These are phyloP conservation scores for Emydura subglobosa DNA, from an alignment of 2,113 vertebrate species.

Conservation along the genomic window DNA sequence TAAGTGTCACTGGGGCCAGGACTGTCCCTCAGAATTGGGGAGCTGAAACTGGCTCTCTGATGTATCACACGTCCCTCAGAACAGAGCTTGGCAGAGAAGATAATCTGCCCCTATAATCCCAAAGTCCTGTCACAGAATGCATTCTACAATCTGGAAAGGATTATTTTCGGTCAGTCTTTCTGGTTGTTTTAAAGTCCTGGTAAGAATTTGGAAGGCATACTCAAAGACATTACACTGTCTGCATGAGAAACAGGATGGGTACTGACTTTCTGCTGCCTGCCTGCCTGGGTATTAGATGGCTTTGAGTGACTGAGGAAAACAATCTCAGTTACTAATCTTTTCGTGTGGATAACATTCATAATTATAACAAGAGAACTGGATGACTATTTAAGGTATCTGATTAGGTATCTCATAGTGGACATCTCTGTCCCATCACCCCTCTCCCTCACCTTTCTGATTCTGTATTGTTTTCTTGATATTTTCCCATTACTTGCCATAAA, in stretches of 20 bases:
- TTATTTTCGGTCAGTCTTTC: not conserved
- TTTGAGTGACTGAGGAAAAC: too few relatives aligned
- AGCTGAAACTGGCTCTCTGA: not conserved
- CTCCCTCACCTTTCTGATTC: not conserved
- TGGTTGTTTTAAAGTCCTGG: not conserved
- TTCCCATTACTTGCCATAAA: not conserved
- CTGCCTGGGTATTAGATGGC: too few relatives aligned
- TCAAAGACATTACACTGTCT: too few relatives aligned
- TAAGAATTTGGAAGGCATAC: not conserved
- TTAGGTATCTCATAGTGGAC: not conserved
- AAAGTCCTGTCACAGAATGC: rapidly evolving
- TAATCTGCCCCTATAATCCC: not conserved
- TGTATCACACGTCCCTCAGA: not conserved
- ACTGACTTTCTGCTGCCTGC: too few relatives aligned
- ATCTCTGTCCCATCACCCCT: not conserved
- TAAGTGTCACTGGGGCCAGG: not conserved
- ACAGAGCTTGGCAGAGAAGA: not conserved
- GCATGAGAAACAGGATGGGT: too few relatives aligned
- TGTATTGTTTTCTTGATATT: not conserved
- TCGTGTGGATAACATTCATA: not conserved
- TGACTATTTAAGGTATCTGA: not conserved
- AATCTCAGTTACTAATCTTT: not conserved
- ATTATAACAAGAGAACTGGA: not conserved
- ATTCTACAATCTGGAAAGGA: not conserved
- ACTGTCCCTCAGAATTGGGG: not conserved